A percentile compares a stretch with the other conserved stretches of the same genome.
These are phyloP conservation scores for Scophthalmus maximus DNA, from an alignment of 2,113 vertebrate genomes.

Conservation along the genomic window DNA sequence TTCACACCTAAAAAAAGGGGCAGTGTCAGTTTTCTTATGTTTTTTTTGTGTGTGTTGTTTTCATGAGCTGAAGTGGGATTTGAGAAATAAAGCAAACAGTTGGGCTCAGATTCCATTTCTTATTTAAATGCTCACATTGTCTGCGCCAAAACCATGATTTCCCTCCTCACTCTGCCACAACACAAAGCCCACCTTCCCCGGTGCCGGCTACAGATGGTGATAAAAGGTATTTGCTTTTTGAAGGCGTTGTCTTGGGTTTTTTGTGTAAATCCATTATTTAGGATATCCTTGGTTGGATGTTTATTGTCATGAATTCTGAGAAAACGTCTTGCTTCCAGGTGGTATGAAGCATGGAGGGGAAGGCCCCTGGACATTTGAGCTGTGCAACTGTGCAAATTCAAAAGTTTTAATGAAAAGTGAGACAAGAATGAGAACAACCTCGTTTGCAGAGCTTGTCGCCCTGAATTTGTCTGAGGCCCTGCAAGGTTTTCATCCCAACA, in stretches of 20 bases:
- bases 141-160: conserved; percentile 79
- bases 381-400: conserved; percentile 49
- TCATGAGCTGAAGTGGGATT: conserved; percentile 63
- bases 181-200: conserved; percentile 78
- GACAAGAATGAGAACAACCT: conserved; percentile 44
- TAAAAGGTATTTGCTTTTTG: conserved; percentile 78
- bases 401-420: conserved; percentile 71
- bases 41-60: conserved; percentile 55
- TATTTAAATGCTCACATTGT: conserved; percentile 81
- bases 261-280: conserved; percentile 79
- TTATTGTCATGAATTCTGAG: conserved; percentile 76
- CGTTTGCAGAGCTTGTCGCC: conserved; percentile 19
- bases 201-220: conserved; percentile 77
- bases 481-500: conserved; percentile 16
- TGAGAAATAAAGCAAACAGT: conserved; percentile 74
- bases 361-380: conserved; percentile 44
- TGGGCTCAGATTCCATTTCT: conserved; percentile 71
- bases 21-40: conserved; percentile 24
- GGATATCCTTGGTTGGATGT: conserved; percentile 67
- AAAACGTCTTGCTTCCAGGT: conserved; percentile 65
- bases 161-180: conserved; percentile 72
- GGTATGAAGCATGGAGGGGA: conserved; percentile 34
- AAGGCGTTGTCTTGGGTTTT: conserved; percentile 78
- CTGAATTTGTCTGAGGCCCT: conserved; percentile 1
- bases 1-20: conserved; percentile 18